Base-by-base conservation (phyloP, 2,113 vertebrate species). In the Terrapene triunguis region DNA sequence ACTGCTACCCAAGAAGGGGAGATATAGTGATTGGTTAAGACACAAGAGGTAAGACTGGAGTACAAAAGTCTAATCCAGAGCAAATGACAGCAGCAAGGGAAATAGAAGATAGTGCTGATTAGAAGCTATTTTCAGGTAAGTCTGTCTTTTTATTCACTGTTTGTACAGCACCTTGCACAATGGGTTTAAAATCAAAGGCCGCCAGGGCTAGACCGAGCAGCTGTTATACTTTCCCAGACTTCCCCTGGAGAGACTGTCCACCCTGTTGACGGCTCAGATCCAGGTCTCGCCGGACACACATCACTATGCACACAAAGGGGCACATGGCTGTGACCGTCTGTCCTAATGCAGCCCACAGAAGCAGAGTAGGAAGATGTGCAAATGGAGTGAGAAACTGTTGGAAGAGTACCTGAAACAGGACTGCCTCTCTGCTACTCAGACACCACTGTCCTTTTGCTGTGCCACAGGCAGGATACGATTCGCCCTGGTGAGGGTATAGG, bases 391-490 rank as follows among this genome's bases (percentile, higher is more conserved):
- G 50, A 50, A 3, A 25, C 65, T 74, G 82, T 22, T 8, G 29
- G 9, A 12, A 0, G 3, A 38, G 6, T 51, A 10, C 10, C 25
- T 22, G 38, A 88, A 48, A 32, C 17, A 9, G 2, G 42, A 48
- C 5, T 0, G 47, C 38, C 35, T 22, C 22, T 21, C 3, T 0
- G 10, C 16, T 4, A 1, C 0, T 13, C 0, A 0, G 1, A 16
- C 5, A n/a, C 88, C 83, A n/a, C 65, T 8, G 5, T 24, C 65
- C 57, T 59, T 89, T 69, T 88, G 84, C 32, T 1, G 57, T 1
- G 62, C 89, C 24, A 51, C 0, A 13, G 82, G 32, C 55, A 3
- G 25, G 65, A 32, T 48, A 24, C 0, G 0, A 27, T 57, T 32
- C 27, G 48, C n/a, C 1, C 48, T 0, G 1, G 50, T 22, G 25